Evolutionary conservation across 2,113 vertebrate genomes (phyloP), one percentile per base, ranked within the genome.

Genomic region (Caracal caracal): DNA sequence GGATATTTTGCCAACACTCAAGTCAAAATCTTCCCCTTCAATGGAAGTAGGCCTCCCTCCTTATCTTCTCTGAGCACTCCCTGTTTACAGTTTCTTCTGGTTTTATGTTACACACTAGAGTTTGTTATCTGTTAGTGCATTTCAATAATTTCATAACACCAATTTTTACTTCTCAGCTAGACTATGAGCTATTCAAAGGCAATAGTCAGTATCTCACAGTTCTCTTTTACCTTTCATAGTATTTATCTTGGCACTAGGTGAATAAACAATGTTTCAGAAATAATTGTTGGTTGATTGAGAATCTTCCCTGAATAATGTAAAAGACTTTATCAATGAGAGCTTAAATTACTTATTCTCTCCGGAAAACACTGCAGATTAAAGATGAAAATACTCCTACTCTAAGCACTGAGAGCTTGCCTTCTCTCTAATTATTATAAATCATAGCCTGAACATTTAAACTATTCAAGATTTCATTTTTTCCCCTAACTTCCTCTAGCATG

Each of bases 391-490:
- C 5, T 79, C 53, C 70, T 22, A 86, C 1, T 81, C 40, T 47
- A 81, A 78, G 24, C 28, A 70, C 4, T 5, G 43, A 43, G 51
- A 56, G 2, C 10, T 86, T 83, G 0, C 51, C 43, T 80, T 83
- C 10, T 73, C 26, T 94, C n/a, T 76, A 84, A 65, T 95, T 76
- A 79, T 88, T 95, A 83, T 83, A 89, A 93, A 83, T 63, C n/a
- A 92, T 33, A 88, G 33, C 4, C 56, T 73, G 37, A 71, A 28
- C 47, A 89, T 73, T 91, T 56, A 19, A 70, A 51, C 3, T 33
- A 43, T 17, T 95, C 65, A 80, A 11, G 7, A 87, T 92, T 94
- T 87, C 4, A 49, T 0, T 24, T 63, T 92, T 78, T 81, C 20
- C 26, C 47, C 66, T 73, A 59, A 59, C 49, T 83, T 90, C 30